Evolutionary conservation across 2,797 vertebrate species (phyloP), one percentile per base, ranked within the genome.

Genomic region (Botia kubotai): DNA sequence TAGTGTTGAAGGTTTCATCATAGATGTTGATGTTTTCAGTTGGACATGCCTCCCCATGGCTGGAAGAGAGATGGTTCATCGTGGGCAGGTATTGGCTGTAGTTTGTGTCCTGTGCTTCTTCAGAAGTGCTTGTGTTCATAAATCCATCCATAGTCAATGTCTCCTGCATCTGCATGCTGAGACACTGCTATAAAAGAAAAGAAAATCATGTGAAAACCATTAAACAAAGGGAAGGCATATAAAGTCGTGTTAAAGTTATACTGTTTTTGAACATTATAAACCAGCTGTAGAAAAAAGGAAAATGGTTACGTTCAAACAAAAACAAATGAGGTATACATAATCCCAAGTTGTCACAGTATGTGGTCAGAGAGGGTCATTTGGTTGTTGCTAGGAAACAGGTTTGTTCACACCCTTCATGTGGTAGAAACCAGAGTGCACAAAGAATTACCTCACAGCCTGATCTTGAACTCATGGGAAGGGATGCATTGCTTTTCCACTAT

Each of bases 81-180:
- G 86, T 91, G 33, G 91, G 78, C 87, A 93, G 86, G 88, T 95
- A 96, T 84, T 96, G 96, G 82, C 81, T 74, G 78, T 92, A 98
- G 89, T 83, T 92, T 86, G 91, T 86, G 85, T 85, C 87, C 84
- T 94, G 91, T 14, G 90, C 89, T 87, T 95, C 94, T 11, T 90
- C 60, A 57, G 91, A 83, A 80, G 90, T 90, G 84, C 81, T 86
- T 75, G 93, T 79, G 86, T 91, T 94, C 23, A 93, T 66, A 82
- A 95, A 91, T 6, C 89, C 87, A 80, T 91, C 90, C 68, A 93
- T 92, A 78, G 96, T 95, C 77, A 94, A 81, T 77, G 96, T 89
- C 84, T 95, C 95, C 81, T 96, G 95, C 88, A 94, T 94, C 82
- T 96, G 95, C 87, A 95, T 94, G 90, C 91, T 96, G 85, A 99